Conservation (phyloP, 2,113 vertebrate species). For the Fukomys damarensis region DNA sequence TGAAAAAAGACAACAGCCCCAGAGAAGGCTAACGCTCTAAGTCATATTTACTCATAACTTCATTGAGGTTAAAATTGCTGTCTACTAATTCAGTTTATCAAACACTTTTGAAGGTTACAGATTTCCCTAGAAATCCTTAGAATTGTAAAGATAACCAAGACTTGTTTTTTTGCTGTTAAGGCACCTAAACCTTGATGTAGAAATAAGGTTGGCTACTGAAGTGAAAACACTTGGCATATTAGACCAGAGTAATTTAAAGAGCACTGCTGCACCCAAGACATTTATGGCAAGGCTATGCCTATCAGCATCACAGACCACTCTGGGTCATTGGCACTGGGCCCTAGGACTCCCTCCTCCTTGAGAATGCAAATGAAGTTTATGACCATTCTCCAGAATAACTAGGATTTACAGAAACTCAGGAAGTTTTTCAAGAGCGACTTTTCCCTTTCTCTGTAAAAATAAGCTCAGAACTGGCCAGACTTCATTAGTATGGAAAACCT, state of each 20-base stretch:
- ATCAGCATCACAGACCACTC: not conserved
- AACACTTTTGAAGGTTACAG: not conserved
- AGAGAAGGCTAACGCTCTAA: conserved; percentile 18
- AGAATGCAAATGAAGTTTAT: not conserved
- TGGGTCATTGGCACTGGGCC: not conserved
- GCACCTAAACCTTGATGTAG: not conserved
- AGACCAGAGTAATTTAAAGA: not conserved
- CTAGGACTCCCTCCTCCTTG: not conserved
- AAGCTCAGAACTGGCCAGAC: not conserved
- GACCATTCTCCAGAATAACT: not conserved
- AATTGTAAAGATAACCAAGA: not conserved
- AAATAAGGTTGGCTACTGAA: not conserved
- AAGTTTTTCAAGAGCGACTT: not conserved
- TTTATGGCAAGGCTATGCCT: not conserved
- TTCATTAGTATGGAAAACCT: not conserved
- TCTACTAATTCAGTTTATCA: not conserved
- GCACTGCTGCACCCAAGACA: not conserved
- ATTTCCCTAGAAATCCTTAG: not conserved
- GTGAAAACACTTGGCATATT: not conserved
- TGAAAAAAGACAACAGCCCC: not conserved
- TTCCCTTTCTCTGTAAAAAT: not conserved
- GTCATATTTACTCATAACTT: not conserved
- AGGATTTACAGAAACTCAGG: not conserved
- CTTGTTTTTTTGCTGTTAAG: not conserved
- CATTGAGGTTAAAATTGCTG: not conserved